A percentile compares a stretch with the other conserved stretches of the same genome.
phyloP scores from a whole-genome alignment of 2,797 vertebrate species.

The Echiichthys vipera region DNA sequence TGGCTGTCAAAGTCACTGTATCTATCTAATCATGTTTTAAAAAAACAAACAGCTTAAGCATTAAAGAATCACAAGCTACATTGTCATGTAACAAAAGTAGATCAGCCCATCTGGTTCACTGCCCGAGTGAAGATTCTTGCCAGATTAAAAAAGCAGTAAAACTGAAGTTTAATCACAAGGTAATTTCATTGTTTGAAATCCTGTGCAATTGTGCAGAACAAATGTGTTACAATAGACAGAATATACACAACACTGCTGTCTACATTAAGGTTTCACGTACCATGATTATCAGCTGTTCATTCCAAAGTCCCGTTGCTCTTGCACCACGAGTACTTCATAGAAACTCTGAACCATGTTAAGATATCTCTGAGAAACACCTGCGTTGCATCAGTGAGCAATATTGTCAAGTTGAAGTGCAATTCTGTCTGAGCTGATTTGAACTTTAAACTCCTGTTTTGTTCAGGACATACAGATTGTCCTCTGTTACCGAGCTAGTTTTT shows the following conservation, averaged over 20 bases:
- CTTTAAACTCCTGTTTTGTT: conserved; percentile 59
- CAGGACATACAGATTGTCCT: conserved; percentile 24
- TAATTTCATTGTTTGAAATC: not conserved
- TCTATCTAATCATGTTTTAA: not conserved
- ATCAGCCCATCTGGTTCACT: not conserved
- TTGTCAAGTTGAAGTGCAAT: conserved; percentile 13
- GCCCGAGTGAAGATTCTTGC: not conserved
- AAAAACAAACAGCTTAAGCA: not conserved
- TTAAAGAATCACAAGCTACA: not conserved
- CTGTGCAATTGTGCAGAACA: not conserved
- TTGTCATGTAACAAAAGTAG: not conserved
- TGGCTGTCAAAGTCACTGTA: not conserved
- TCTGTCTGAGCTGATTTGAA: conserved; percentile 43
- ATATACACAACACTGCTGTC: not conserved
- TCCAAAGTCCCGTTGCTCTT: conserved; percentile 30
- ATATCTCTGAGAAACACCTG: conserved; percentile 29
- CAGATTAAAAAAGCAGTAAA: not conserved
- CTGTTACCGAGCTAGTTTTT: not conserved
- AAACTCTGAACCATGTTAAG: not conserved
- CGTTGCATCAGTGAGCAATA: conserved; percentile 13
- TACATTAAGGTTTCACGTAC: conserved; percentile 27
- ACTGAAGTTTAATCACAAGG: not conserved
- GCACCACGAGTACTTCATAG: not conserved
- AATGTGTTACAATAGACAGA: not conserved
- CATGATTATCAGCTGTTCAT: conserved; percentile 21